Base-by-base conservation (phyloP, 2,797 vertebrate genomes). In the Poecilia gillii region DNA sequence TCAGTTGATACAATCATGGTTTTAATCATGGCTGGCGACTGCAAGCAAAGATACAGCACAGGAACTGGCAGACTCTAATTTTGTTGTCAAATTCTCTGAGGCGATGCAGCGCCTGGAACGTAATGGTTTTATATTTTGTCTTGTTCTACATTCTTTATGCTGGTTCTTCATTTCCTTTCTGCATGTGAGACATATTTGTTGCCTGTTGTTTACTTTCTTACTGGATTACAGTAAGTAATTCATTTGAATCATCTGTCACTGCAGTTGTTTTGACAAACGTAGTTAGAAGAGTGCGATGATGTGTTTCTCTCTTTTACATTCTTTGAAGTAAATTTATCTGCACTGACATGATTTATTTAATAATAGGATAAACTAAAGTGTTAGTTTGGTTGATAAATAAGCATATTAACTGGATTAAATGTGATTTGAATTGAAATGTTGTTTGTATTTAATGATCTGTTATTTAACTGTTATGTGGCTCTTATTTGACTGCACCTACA, bases 1-100 rank as follows among this genome's bases (percentile, higher is more conserved):
- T 86, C 55, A 5, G 80, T 80, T 81, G 85, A 84, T 79, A 70
- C 84, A 87, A 82, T 87, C 85, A 82, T 77, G 66, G 78, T 83
- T 88, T 91, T 89, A 87, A 88, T 86, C 77, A 20, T 33, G 80
- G 79, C 33, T 75, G 74, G 49, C 66, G 79, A 78, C 53, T 78
- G 71, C 49, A 84, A 77, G 73, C 46, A 72, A 64, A 81, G 73
- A 76, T 79, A 14, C 28, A 31, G 57, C 57, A 70, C 46, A 12
- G 33, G 72, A 33, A 66, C 47, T 49, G 57, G 71, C 66, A 79
- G 47, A 71, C 70, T 81, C n/a, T 18, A 14, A 59, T 55, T 64
- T 57, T 85, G 73, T 74, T 77, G 59, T 82, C 57, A 72, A 74
- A 62, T 75, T 53, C 77, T 85, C n/a, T 49, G 45, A 76, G 72